phyloP scores from a whole-genome alignment of 2,113 vertebrate species.

The Rhinolophus ferrumequinum region DNA sequence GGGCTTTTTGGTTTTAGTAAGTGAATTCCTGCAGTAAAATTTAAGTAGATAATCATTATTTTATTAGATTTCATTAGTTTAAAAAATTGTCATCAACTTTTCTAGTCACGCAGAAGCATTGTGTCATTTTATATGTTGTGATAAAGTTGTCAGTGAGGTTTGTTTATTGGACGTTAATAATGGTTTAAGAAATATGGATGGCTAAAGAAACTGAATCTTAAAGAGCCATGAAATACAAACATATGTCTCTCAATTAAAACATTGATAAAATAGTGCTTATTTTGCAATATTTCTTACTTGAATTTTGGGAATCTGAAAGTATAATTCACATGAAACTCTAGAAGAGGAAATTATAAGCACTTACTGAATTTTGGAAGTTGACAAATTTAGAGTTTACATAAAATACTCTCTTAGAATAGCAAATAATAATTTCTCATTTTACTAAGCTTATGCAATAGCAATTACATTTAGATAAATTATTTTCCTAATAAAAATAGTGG shows the following conservation, averaged over 20 bases:
- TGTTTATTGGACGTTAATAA: not conserved
- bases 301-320: not conserved
- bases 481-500: not conserved
- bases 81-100: not conserved
- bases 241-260: not conserved
- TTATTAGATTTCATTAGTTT: not conserved
- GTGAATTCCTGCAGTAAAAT: not conserved
- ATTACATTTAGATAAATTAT: not conserved
- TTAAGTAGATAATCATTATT: not conserved
- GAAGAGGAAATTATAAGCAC: not conserved
- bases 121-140: not conserved
- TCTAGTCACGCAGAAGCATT: rapidly evolving
- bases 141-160: not conserved
- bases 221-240: not conserved
- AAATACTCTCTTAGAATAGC: not conserved
- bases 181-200: not conserved
- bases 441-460: not conserved
- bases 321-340: not conserved
- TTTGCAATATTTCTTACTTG: not conserved
- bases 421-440: constrained; percentile 4
- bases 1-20: not conserved
- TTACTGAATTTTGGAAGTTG: not conserved
- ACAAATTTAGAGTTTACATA: not conserved
- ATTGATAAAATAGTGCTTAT: not conserved
- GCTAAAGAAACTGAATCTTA: not conserved